Base-by-base conservation (phyloP, 2,797 vertebrate genomes). In the Fratercula arctica region DNA sequence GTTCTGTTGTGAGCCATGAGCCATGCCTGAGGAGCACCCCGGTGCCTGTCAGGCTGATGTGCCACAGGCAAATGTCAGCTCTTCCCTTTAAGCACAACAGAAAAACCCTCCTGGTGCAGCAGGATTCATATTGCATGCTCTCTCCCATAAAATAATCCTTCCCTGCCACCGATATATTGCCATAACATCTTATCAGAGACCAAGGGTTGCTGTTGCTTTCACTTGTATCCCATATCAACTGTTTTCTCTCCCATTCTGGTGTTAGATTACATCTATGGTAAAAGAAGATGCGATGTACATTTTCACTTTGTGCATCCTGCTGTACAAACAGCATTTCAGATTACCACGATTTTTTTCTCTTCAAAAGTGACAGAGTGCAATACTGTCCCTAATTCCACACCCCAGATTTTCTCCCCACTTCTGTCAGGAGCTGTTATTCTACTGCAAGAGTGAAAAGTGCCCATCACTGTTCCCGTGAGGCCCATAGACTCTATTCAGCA, bases 241-340 rank as follows among this genome's bases (percentile, higher is more conserved):
- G 8, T 74, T 82, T 83, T 73, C n/a, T 87, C 48, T 92, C n/a
- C 43, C 37, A 6, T 92, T 57, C 60, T 87, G n/a, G 5, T 67
- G 39, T 51, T 89, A 67, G 39, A 70, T 88, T 73, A 48, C 5
- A 1, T 63, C 43, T 46, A 45, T 0, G 4, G 80, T 37, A 77
- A 89, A 61, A 86, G 33, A 53, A 75, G 72, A 66, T 0, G 0
- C 0, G 0, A 80, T 33, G 26, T 1, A 0, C 33, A 15, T 76
- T 91, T 85, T 87, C 50, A 59, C 37, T 57, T 45, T 1, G 2
- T 16, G 35, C 11, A 26, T 46, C 66, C 66, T 59, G 53, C 41
- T 76, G 31, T 82, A 37, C 14, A 50, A 84, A 48, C 4, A 59
- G 28, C 25, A 17, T 74, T 91, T 88, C 37, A 63, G 56, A 41